Evolutionary conservation across 2,113 vertebrate species (phyloP), one percentile per base, ranked within the genome.

Genomic region (Sinosuthora webbiana): DNA sequence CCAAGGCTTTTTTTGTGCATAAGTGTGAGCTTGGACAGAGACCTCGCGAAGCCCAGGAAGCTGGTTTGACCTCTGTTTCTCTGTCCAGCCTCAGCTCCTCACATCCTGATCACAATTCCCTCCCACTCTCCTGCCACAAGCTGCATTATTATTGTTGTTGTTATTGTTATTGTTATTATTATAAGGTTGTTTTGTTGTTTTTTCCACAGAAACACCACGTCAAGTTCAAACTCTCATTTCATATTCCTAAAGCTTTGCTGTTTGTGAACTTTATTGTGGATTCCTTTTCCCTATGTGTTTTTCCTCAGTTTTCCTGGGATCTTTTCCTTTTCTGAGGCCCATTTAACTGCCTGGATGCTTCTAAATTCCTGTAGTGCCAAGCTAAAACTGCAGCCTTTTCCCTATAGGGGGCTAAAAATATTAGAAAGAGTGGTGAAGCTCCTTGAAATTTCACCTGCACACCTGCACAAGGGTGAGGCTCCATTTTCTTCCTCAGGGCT

Each of bases 361-460:
- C 74, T 83, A 25, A 65, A 86, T 95, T 93, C 49, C 74, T 85
- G 13, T 33, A 52, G 57, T 8, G 13, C 37, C 73, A 57, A 0
- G 3, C 49, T 87, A 42, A 89, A 89, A 64, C 64, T 60, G 10
- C 8, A 65, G 49, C 25, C 25, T 82, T 91, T 93, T 78, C 14
- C 27, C 73, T 83, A 20, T 2, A 75, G 13, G 15, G 27, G 17
- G 25, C 20, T 7, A 37, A 59, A 82, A 69, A 22, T 20, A 49
- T 89, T 62, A 33, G 30, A 82, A 50, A 60, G 42, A 27, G 15
- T 42, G 39, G 9, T 83, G 79, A 63, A 95, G 17, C 35, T 91
- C 45, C 28, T 63, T 90, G 82, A 63, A 87, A 14, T 67, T 92
- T 96, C 78, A 81, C 81, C 83, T 37, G 81, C 82, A 93, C 85